Conservation (phyloP, 2,888 invertebrate genomes). For the Dryobotodes eremita region DNA sequence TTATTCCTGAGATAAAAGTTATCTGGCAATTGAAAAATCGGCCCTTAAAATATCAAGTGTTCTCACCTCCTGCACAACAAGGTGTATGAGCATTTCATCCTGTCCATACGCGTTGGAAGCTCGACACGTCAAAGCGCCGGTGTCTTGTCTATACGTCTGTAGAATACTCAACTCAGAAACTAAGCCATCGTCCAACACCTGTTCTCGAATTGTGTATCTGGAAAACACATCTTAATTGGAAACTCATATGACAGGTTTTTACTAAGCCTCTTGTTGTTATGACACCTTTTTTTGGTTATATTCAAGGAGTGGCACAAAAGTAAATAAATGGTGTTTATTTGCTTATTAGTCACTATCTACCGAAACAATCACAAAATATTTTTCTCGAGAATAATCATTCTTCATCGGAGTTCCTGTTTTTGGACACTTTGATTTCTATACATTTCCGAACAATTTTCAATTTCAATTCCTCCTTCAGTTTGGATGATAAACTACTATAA, state of each 20-base stretch:
- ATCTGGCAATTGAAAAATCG: background rate
- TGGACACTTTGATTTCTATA: background rate
- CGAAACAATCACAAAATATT: background rate
- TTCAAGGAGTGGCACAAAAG: background rate
- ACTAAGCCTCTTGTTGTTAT: background rate
- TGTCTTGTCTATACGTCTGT: slow-evolving; percentile 96
- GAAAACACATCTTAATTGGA: slow-evolving; percentile 27
- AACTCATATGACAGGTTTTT: background rate
- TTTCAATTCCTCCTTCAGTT: background rate
- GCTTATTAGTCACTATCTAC: background rate
- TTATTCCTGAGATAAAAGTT: background rate
- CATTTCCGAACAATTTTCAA: background rate
- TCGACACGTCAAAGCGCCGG: slow-evolving; percentile 96
- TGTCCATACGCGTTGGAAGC: slow-evolving; percentile 97
- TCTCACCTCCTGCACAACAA: slow-evolving; percentile 95
- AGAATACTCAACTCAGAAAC: slow-evolving; percentile 96
- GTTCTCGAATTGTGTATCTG: slow-evolving; percentile 94
- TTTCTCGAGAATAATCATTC: background rate
- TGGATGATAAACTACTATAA: too few species aligned
- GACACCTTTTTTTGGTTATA: background rate
- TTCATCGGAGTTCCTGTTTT: background rate
- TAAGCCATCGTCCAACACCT: slow-evolving; percentile 94
- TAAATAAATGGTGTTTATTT: background rate
- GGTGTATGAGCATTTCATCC: slow-evolving; percentile 97
- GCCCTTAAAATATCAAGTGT: background rate